Conservation (phyloP, 2,888 invertebrate species). For the Timema cristinae region DNA sequence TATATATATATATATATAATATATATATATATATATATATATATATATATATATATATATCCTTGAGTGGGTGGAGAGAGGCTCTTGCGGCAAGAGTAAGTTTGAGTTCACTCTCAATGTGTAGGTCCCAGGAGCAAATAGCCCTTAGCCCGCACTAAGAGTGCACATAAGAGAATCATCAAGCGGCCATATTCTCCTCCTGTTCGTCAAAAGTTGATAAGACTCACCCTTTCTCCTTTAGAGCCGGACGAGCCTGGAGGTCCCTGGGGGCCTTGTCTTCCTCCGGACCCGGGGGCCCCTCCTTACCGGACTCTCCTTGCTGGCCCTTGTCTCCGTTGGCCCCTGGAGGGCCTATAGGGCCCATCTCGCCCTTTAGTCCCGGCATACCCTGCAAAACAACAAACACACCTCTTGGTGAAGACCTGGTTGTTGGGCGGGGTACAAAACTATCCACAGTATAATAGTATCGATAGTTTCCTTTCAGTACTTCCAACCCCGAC, state of each 20-base stretch:
- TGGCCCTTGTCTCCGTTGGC: slow-evolving; percentile 75
- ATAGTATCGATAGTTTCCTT: no score
- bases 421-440: no score
- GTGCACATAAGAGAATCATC: neutral
- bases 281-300: slow-evolving; percentile 71
- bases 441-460: no score
- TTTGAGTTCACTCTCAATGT: neutral
- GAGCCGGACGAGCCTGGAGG: slow-evolving; percentile 67
- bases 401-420: no score
- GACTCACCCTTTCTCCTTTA: slow-evolving; percentile 68
- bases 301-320: slow-evolving; percentile 61
- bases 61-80: no score
- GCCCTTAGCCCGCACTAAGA: neutral
- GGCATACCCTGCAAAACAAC: slow-evolving; percentile 47
- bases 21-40: no score
- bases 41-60: no score
- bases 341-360: slow-evolving; percentile 63
- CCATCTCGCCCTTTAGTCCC: slow-evolving; percentile 72
- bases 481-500: no score
- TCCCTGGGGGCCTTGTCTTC: slow-evolving; percentile 64
- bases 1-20: no score
- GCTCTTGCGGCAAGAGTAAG: no score
- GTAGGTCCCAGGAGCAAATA: neutral
- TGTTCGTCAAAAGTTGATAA: neutral
- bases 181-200: neutral